These are phyloP conservation scores for Apostichopus californicus DNA, from an alignment of 35 echinoderm and acorn worm genomes.

Conservation along the genomic window DNA sequence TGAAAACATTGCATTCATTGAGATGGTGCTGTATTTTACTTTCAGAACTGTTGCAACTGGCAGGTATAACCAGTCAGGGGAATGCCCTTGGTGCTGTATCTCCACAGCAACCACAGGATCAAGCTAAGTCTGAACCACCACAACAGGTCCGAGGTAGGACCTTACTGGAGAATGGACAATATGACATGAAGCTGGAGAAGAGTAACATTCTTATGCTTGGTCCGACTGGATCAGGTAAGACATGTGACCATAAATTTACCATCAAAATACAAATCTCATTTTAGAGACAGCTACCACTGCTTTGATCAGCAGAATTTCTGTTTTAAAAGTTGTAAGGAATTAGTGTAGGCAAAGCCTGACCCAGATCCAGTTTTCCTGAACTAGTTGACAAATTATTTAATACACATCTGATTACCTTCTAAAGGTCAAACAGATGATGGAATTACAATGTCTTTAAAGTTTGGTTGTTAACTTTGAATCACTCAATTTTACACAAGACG, in stretches of 20 bases:
- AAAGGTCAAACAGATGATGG: too few relatives aligned
- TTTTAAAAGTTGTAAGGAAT: too few relatives aligned
- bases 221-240: constrained; percentile 93
- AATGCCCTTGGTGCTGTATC: constrained; percentile 84
- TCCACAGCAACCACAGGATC: constrained; percentile 64
- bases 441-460: too few relatives aligned
- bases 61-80: constrained; percentile 89
- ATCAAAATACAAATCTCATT: too few relatives aligned
- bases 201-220: constrained; percentile 97
- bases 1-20: not conserved
- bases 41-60: constrained; percentile 86
- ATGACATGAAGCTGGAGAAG: constrained; percentile 92
- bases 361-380: too few relatives aligned
- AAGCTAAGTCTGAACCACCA: constrained; percentile 45
- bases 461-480: too few relatives aligned
- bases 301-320: too few relatives aligned
- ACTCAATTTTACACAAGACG: too few relatives aligned
- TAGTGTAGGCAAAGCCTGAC: too few relatives aligned
- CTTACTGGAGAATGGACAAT: constrained; percentile 59
- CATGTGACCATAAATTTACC: not conserved
- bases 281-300: too few relatives aligned
- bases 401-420: too few relatives aligned
- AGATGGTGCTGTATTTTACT: not conserved
- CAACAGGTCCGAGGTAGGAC: constrained; percentile 75
- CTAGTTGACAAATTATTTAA: too few relatives aligned